These are phyloP conservation scores for Oryctes rhinoceros DNA, from an alignment of 1,140 invertebrate genomes.

Conservation along the genomic window DNA sequence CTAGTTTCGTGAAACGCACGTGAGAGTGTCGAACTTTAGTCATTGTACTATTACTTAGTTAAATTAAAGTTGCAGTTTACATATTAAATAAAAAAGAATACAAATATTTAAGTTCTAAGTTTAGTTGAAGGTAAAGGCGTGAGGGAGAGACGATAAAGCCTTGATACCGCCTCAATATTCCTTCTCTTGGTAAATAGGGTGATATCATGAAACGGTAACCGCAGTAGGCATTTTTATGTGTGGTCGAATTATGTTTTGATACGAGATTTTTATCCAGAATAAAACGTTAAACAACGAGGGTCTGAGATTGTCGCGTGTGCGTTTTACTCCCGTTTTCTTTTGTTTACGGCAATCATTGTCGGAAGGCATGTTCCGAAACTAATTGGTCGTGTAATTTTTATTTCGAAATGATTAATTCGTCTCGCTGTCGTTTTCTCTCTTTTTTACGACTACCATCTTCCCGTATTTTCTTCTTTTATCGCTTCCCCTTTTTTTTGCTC, in stretches of 20 bases:
- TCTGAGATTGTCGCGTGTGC: not conserved
- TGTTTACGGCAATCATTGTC: not conserved
- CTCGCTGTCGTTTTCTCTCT: not conserved
- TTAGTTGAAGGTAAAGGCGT: too few relatives aligned
- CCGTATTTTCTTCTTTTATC: not conserved
- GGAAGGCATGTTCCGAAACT: not conserved
- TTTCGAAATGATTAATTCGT: not conserved
- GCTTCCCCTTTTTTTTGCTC: not conserved
- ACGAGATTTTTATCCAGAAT: slow-evolving; percentile 43
- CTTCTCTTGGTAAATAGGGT: slow-evolving; percentile 2
- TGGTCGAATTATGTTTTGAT: slow-evolving; percentile 42
- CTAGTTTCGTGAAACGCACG: too few relatives aligned
- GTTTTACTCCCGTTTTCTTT: not conserved
- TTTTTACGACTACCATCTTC: not conserved
- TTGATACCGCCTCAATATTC: not conserved
- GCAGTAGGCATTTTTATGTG: slow-evolving; percentile 40
- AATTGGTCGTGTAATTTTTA: slow-evolving; percentile 8
- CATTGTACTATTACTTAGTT: too few relatives aligned
- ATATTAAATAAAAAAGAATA: too few relatives aligned
- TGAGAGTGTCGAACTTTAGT: too few relatives aligned
- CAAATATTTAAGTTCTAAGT: too few relatives aligned
- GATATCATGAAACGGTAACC: slow-evolving; percentile 21
- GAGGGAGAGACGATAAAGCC: not conserved
- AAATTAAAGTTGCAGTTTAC: too few relatives aligned
- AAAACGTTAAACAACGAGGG: slow-evolving; percentile 34